phyloP scores from a whole-genome alignment of 2,797 vertebrate species.

The Acrossocheilus fasciatus region DNA sequence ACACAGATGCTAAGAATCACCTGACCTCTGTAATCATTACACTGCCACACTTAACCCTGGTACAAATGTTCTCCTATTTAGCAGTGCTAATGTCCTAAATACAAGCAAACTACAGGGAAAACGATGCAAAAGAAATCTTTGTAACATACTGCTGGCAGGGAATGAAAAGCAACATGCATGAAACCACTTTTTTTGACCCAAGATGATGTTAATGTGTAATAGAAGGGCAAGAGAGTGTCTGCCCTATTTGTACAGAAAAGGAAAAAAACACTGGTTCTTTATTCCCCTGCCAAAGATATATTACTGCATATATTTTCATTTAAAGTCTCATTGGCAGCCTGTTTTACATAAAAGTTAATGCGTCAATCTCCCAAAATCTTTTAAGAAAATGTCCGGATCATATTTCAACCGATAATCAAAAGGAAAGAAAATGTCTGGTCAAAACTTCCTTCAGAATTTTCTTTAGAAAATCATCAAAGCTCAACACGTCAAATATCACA shows the following conservation, averaged over 20 bases:
- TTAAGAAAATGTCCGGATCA: not conserved
- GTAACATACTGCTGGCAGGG: conserved; percentile 1
- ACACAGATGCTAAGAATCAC: conserved; percentile 21
- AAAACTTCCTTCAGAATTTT: not conserved
- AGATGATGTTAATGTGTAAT: conserved; percentile 15
- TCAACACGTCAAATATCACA: not conserved
- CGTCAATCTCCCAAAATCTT: not conserved
- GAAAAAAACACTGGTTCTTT: not conserved
- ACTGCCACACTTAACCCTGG: conserved; percentile 45
- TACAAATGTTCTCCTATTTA: conserved; percentile 51
- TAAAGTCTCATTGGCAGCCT: not conserved
- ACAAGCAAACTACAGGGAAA: conserved; percentile 50
- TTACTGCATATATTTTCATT: conserved; percentile 1
- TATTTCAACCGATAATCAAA: not conserved
- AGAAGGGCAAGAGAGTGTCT: not conserved
- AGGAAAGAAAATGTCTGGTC: not conserved
- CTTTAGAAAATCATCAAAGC: not conserved
- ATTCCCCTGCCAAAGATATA: not conserved
- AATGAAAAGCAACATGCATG: conserved; percentile 10
- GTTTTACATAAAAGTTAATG: not conserved
- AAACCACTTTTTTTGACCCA: not conserved
- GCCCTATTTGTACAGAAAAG: not conserved
- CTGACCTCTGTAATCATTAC: conserved; percentile 58
- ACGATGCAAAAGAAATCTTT: conserved; percentile 18
- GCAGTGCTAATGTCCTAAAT: conserved; percentile 43